Percentiles rank a stretch among this genome's conserved stretches.
Conservation (phyloP, 1,140 invertebrate genomes). For the Drosophila micromelanica region DNA sequence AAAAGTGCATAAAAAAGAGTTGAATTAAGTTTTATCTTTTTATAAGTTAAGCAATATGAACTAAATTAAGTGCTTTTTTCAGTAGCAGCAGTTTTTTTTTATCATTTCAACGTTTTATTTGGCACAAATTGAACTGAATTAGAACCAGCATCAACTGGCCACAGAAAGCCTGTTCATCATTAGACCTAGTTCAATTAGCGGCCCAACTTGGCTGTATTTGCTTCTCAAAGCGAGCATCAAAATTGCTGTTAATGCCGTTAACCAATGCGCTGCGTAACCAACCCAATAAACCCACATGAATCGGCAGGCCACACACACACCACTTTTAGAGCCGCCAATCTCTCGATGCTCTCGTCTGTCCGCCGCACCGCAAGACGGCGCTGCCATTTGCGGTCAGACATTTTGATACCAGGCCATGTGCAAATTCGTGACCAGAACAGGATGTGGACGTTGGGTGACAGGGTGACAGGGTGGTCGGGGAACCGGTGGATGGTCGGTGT, state of each 20-base stretch:
- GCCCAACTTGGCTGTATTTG: constrained; percentile 20
- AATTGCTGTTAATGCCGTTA: constrained; percentile 34
- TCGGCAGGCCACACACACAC: not conserved
- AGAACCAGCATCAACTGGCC: constrained; percentile 2
- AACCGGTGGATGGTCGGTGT: not conserved
- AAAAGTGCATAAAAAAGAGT: not conserved
- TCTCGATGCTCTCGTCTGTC: constrained; percentile 30
- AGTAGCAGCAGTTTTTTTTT: not conserved
- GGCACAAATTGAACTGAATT: constrained; percentile 4
- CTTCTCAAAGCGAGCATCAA: constrained; percentile 41
- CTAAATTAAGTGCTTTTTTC: not conserved
- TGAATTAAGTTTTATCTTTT: too few relatives aligned
- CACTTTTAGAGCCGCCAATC: constrained; percentile 39
- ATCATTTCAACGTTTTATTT: not conserved
- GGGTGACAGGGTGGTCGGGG: not conserved
- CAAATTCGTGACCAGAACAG: constrained; percentile 31
- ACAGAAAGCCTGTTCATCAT: constrained; percentile 21
- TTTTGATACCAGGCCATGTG: constrained; percentile 38
- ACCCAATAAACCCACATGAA: not conserved
- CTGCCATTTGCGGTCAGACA: constrained; percentile 67
- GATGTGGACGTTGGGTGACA: not conserved
- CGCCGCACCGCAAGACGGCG: constrained; percentile 23
- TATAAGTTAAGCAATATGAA: too few relatives aligned
- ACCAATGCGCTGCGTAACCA: not conserved
- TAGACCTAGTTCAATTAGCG: constrained; percentile 39